phyloP scores from a whole-genome alignment of 2,113 vertebrate species.

The Stercorarius parasiticus region DNA sequence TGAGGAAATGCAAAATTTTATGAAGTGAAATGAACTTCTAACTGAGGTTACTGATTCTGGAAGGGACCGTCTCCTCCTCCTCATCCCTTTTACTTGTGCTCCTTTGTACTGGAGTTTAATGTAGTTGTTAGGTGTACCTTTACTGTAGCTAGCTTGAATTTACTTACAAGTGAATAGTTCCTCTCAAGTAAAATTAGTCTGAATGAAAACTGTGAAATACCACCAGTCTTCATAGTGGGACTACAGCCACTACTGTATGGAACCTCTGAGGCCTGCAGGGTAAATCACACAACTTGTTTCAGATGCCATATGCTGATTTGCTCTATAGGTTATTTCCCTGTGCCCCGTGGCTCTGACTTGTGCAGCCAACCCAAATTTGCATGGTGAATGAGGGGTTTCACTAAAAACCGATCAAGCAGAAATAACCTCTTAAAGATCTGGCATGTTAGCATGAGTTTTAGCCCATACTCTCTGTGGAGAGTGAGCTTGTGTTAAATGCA shows the following conservation, averaged over 20 bases:
- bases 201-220: background rate
- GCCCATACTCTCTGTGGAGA: background rate
- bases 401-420: background rate
- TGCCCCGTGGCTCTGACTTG: background rate
- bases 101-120: background rate
- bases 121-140: background rate
- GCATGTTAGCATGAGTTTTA: background rate
- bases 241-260: background rate
- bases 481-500: background rate
- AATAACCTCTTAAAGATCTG: background rate
- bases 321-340: background rate
- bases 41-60: background rate
- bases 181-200: background rate
- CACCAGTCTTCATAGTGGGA: background rate
- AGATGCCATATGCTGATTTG: background rate
- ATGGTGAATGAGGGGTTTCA: background rate
- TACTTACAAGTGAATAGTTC: background rate
- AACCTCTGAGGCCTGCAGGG: background rate
- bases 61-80: background rate
- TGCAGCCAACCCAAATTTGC: background rate
- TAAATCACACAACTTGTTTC: background rate
- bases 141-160: background rate
- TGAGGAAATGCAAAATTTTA: background rate
- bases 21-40: background rate
- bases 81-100: background rate